Evolutionary conservation across 2,888 invertebrate species (phyloP), one percentile per base, ranked within the genome.

Genomic region (Cryptophagus acutangulus): DNA sequence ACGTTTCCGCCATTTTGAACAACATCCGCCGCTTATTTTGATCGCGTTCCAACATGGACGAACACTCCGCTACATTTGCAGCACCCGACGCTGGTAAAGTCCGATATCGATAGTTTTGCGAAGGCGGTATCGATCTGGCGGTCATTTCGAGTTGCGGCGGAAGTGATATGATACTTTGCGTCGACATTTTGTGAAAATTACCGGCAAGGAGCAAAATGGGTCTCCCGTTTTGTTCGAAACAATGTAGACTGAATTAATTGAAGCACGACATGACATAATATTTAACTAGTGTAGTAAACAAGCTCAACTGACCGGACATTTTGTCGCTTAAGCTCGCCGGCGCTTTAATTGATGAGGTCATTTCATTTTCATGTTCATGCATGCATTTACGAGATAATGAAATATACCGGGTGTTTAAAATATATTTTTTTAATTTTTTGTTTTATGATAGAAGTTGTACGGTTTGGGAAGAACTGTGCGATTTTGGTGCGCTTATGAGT

Each of bases 291-390:
- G 16, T 18, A 34, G n/a, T 10, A 5, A 33, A 18, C 40, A 36
- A 38, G 36, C 39, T 41, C 38, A 50, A 48, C 53, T 44, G 50
- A 47, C 46, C 53, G 49, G 44, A 40, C 26, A 26, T 40, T 36
- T 12, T 26, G 12, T 37, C 38, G 41, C 50, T 52, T 44, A 52
- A 50, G 44, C 45, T 37, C 36, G 43, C 51, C n/a, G n/a, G n/a
- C n/a, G n/a, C n/a, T n/a, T 57, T 63, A 65, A 65, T 63, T 63
- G 60, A 57, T 54, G 51, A 48, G 51, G 55, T 64, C 62, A 63
- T 53, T 57, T 57, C 52, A 61, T 51, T 53, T 46, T 39, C 36
- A 29, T 35, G 40, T 45, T 41, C 30, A 40, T 42, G 24, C 24
- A n/a, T 8, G 24, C 24, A 20, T 6, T 20, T 20, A 8, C 24